A percentile compares a stretch with the other conserved stretches of the same genome.
phyloP scores from a whole-genome alignment of 2,113 vertebrate species.

The Prunella fulvescens region DNA sequence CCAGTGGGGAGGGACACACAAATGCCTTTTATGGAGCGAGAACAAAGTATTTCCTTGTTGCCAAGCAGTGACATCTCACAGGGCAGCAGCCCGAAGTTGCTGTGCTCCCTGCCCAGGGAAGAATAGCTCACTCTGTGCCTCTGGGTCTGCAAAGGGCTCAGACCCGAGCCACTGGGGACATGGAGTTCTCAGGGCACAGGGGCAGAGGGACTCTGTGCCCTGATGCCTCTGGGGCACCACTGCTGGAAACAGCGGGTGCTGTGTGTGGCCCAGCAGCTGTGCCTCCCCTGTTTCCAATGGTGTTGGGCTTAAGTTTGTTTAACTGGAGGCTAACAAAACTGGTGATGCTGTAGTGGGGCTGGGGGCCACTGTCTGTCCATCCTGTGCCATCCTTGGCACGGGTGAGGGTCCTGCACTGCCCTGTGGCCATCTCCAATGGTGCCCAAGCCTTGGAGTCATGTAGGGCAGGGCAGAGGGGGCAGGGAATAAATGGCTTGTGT shows the following conservation, averaged over 20 bases:
- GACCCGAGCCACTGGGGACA: neutral
- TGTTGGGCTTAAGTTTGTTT: neutral
- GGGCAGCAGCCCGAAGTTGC: neutral
- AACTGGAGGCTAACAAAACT: neutral
- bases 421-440: neutral
- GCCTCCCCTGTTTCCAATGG: neutral
- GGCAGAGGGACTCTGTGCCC: neutral
- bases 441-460: neutral
- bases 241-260: rapidly evolving
- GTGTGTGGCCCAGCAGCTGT: neutral
- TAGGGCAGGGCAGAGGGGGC: neutral
- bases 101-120: too few species aligned
- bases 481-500: neutral
- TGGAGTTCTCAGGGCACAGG: rapidly evolving
- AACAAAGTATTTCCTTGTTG: neutral
- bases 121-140: neutral
- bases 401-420: neutral
- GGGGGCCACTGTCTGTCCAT: rapidly evolving
- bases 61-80: neutral
- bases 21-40: neutral
- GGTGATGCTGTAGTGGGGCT: neutral
- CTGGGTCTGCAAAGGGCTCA: neutral
- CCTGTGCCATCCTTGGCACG: neutral
- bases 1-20: neutral
- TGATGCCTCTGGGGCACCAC: rapidly evolving